Percentiles rank a stretch among this genome's conserved stretches.
These are phyloP conservation scores for Zaprionus nigranus DNA, from an alignment of 1,140 invertebrate genomes.

Conservation along the genomic window DNA sequence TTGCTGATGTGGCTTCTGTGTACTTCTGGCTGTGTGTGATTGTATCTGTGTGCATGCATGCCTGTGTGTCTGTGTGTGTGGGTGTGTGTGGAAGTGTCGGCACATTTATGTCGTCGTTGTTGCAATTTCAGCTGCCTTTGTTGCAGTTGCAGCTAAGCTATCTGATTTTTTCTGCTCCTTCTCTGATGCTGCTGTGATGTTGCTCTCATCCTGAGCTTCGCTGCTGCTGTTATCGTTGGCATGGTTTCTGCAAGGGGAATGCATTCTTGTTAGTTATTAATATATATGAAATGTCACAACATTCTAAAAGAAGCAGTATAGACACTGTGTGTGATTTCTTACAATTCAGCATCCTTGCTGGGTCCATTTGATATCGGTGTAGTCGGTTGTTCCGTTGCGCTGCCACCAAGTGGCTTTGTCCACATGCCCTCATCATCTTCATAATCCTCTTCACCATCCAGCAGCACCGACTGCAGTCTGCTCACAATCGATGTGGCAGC, in stretches of 20 bases:
- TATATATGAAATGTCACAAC: neutral
- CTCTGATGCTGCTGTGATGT: slow-evolving; percentile 51
- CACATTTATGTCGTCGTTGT: slow-evolving; percentile 71
- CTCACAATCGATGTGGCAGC: slow-evolving; percentile 63
- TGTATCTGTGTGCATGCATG: slow-evolving; percentile 10
- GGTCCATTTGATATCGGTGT: slow-evolving; percentile 64
- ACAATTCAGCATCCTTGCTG: slow-evolving; percentile 68
- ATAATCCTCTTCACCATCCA: slow-evolving; percentile 77
- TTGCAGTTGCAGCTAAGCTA: slow-evolving; percentile 41
- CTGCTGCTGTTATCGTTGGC: slow-evolving; percentile 69
- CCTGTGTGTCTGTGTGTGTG: slow-evolving; percentile 27
- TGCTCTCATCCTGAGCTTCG: slow-evolving; percentile 35
- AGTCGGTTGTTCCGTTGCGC: slow-evolving; percentile 31
- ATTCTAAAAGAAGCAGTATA: neutral
- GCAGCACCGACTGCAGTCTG: slow-evolving; percentile 71
- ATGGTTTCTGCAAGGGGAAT: slow-evolving; percentile 54
- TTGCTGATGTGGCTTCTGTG: slow-evolving; percentile 39
- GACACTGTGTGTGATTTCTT: slow-evolving; percentile 35
- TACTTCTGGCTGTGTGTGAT: slow-evolving; percentile 26
- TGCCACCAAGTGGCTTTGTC: slow-evolving; percentile 75
- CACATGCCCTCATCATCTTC: slow-evolving; percentile 83
- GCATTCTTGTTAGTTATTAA: neutral
- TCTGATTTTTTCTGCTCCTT: slow-evolving; percentile 44
- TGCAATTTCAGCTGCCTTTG: slow-evolving; percentile 63
- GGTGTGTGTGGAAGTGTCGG: slow-evolving; percentile 26